Conservation (phyloP, 2,113 vertebrate genomes). For the Falcunculus frontatus region DNA sequence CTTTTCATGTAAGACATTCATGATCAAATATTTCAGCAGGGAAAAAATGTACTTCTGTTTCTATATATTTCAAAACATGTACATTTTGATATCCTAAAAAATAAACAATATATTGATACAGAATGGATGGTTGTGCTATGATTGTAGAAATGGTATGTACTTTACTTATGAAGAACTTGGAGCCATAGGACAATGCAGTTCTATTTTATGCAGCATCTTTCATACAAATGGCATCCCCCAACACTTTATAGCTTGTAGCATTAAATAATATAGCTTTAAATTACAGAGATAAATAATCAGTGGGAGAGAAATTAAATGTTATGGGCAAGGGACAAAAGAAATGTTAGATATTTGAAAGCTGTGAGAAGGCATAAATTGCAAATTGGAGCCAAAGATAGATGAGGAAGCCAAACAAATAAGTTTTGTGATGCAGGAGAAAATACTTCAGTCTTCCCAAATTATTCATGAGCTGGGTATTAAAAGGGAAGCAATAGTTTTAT, state of each 20-base stretch:
- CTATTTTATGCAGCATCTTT: constrained; percentile 18
- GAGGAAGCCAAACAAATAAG: constrained; percentile 8
- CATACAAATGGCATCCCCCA: constrained; percentile 27
- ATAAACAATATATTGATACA: constrained; percentile 20
- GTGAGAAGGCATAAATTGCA: background rate
- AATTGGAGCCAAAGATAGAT: constrained; percentile 19
- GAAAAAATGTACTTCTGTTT: background rate
- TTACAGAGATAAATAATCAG: constrained; percentile 59
- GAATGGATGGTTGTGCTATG: background rate
- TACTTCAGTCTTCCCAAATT: background rate
- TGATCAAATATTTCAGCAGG: constrained; percentile 44
- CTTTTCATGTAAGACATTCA: background rate
- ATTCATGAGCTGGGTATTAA: constrained; percentile 43
- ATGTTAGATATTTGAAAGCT: constrained; percentile 29
- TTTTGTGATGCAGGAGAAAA: constrained; percentile 16
- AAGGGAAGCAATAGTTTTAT: constrained; percentile 20
- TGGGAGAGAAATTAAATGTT: constrained; percentile 42
- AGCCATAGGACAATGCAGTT: background rate
- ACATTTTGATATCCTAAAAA: constrained; percentile 44
- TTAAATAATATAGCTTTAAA: constrained; percentile 56
- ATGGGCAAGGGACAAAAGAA: constrained; percentile 30
- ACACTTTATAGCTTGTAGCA: constrained; percentile 36
- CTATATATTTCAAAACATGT: constrained; percentile 31
- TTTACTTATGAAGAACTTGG: background rate
- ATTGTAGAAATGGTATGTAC: background rate